Evolutionary conservation across 2,888 invertebrate species (phyloP).

Genomic region (Dicroscelio sp.): DNA sequence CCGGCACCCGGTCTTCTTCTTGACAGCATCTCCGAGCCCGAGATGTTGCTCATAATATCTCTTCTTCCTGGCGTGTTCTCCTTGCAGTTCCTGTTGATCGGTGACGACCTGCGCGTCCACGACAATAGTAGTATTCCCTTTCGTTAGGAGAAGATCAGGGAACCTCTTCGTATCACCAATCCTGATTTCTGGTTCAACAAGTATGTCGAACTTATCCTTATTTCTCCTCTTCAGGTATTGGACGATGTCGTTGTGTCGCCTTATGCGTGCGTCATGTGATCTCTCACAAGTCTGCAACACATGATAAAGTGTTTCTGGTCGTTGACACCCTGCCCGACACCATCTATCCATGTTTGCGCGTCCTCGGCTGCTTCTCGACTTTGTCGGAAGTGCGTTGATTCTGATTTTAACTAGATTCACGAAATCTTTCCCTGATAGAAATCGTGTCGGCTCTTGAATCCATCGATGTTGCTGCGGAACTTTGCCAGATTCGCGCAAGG

Average conservation of each 20-base stretch:
- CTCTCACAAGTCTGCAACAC: constrained; percentile 87
- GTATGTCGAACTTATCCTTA: constrained; percentile 35
- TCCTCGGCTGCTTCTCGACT: constrained; percentile 85
- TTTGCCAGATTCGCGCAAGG: not conserved
- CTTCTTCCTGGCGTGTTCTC: not conserved
- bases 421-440: constrained; percentile 88
- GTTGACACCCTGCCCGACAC: not conserved
- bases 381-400: constrained; percentile 88
- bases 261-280: constrained; percentile 88
- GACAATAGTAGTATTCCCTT: constrained; percentile 1
- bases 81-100: constrained; percentile 43
- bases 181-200: constrained; percentile 83
- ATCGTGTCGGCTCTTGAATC: constrained; percentile 77
- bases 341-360: constrained; percentile 32
- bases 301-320: constrained; percentile 87
- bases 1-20: not conserved
- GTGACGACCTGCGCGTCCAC: constrained; percentile 75
- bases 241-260: constrained; percentile 87
- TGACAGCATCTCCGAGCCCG: not conserved
- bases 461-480: constrained; percentile 79
- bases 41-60: not conserved
- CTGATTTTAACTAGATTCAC: constrained; percentile 87
- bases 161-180: constrained; percentile 66
- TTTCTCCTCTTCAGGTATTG: constrained; percentile 36
- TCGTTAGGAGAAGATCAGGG: constrained; percentile 61